These are phyloP conservation scores for Salvelinus namaycush DNA, from an alignment of 2,113 vertebrate species.

Conservation along the genomic window DNA sequence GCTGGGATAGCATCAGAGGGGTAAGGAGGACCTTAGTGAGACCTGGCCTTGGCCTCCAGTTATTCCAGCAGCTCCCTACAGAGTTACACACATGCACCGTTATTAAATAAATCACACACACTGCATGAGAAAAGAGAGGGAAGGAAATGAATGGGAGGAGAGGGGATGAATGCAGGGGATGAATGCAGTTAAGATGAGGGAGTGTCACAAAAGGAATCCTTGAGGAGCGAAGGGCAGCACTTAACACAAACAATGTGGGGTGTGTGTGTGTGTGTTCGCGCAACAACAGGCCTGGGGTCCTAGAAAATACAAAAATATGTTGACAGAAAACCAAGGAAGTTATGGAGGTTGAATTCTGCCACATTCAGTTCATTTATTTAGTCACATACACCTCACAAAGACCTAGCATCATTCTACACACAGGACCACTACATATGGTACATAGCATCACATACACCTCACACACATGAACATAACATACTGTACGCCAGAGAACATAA, in stretches of 20 bases:
- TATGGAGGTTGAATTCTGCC: no score
- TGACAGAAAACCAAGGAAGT: no score
- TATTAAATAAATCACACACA: neutral
- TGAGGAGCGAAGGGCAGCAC: neutral
- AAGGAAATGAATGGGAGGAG: neutral
- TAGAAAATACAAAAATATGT: no score
- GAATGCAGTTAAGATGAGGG: neutral
- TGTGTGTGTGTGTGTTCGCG: neutral
- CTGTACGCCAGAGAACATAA: no score
- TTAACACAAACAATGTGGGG: neutral
- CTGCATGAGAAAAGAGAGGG: neutral
- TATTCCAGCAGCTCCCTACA: neutral
- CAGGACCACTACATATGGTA: neutral
- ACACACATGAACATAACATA: slow-evolving; percentile 12
- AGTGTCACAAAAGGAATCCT: neutral
- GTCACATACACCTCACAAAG: no score
- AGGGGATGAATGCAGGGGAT: neutral
- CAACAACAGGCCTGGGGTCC: neutral
- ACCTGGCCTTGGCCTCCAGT: neutral
- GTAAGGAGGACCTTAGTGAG: neutral
- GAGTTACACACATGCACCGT: neutral
- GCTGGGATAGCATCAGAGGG: neutral
- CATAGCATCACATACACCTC: slow-evolving; percentile 6
- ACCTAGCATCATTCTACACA: no score
- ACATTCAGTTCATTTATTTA: no score